Evolutionary conservation across 2,113 vertebrate species (phyloP).

Genomic region (Halichoeres trimaculatus): DNA sequence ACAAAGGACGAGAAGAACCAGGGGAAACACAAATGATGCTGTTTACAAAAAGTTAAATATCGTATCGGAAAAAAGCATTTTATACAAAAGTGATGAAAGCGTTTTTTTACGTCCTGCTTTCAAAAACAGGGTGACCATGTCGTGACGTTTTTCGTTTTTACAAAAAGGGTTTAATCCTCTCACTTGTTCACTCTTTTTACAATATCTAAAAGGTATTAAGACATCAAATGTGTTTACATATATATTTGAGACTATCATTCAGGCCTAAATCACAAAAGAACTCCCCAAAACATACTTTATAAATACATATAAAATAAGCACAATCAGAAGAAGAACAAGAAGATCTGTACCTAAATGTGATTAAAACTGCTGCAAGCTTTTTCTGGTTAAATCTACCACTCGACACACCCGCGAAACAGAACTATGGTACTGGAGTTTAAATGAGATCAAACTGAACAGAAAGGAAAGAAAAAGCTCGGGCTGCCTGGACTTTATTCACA

Average conservation of each 20-base stretch:
- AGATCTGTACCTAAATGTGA: constrained; percentile 78
- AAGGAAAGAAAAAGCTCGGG: constrained; percentile 3
- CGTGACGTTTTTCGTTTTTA: constrained; percentile 70
- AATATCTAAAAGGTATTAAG: constrained; percentile 87
- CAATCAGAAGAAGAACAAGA: constrained; percentile 78
- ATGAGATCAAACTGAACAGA: constrained; percentile 21
- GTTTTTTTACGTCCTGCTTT: constrained; percentile 72
- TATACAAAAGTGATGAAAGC: constrained; percentile 83
- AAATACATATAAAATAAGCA: constrained; percentile 85
- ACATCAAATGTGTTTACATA: constrained; percentile 85
- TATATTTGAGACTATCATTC: constrained; percentile 82
- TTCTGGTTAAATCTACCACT: constrained; percentile 76
- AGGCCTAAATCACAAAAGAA: constrained; percentile 83
- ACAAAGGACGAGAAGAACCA: constrained; percentile 80
- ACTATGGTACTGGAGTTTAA: constrained; percentile 51
- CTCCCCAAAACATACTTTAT: constrained; percentile 79
- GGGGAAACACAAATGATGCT: constrained; percentile 75
- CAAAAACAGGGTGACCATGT: constrained; percentile 70
- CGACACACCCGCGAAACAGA: constrained; percentile 71
- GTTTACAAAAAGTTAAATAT: constrained; percentile 86
- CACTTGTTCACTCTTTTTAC: constrained; percentile 81
- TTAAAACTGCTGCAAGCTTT: constrained; percentile 78
- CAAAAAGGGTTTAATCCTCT: constrained; percentile 76
- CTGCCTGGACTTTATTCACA: constrained; percentile 7
- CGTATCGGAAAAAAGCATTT: constrained; percentile 75